Base-by-base conservation (phyloP, 2,113 vertebrate species). In the Axis porcinus region DNA sequence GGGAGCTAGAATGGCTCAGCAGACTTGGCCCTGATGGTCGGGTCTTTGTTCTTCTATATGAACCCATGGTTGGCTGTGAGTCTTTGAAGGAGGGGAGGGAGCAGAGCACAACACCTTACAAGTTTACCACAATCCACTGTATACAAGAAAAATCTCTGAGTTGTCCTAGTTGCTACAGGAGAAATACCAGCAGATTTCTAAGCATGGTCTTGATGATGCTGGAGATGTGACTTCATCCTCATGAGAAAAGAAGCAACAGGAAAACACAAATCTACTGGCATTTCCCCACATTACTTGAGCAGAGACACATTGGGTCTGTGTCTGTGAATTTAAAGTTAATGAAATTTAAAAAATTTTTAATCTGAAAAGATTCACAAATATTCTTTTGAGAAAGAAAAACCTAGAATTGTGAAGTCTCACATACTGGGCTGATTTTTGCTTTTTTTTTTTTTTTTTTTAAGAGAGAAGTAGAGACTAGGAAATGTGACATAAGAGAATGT, bases 321-420 rank as follows among this genome's bases (percentile, higher is more conserved):
- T 83, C 17, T 81, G 27, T 43, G 91, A 25, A 81, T 89, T 86
- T 89, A 94, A 70, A 76, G 12, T 7, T 74, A 83, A 82, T 74
- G n/a, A 36, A 7, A 33, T 89, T n/a, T n/a, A n/a, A n/a, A n/a
- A n/a, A n/a, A n/a, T n/a, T n/a, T n/a, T n/a, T n/a, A n/a, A 79
- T 58, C 40, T 81, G 25, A 88, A 90, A 85, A 19, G 40, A 54
- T 50, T 62, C 27, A 55, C 16, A 55, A 57, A 57, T 54, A 52
- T 93, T 47, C 23, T 55, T 54, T 64, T 11, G 36, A 30, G 14
- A 17, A 55, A 55, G 23, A 96, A 57, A 60, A 82, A 60, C n/a
- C 14, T 70, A 82, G 9, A 89, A 33, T n/a, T 64, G 74, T 70
- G 52, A 82, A 62, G 28, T 58, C 6, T 25, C 28, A 93, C 16